Conservation (phyloP, 2,113 vertebrate species). For the Colistium nudipinnis region DNA sequence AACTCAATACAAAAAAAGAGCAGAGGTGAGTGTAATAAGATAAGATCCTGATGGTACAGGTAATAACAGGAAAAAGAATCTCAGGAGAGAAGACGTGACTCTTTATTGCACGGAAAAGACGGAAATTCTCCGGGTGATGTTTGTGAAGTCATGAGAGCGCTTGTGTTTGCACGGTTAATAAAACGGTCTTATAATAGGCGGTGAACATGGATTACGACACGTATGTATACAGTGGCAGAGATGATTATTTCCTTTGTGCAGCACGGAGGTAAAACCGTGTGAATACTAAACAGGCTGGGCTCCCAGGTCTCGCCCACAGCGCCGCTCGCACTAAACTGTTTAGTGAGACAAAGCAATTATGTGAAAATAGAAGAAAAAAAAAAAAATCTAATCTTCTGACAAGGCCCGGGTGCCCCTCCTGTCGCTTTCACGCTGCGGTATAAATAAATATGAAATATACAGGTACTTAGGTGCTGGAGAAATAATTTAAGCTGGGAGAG, state of each 20-base stretch:
- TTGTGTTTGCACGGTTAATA: constrained; percentile 45
- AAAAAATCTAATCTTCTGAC: constrained; percentile 13
- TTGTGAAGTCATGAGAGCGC: constrained; percentile 39
- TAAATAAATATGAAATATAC: constrained; percentile 19
- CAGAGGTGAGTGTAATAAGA: constrained; percentile 35
- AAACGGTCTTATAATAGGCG: constrained; percentile 34
- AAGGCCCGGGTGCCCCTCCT: constrained; percentile 6
- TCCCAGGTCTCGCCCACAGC: constrained; percentile 4
- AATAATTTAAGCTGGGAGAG: not conserved
- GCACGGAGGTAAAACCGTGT: constrained; percentile 9
- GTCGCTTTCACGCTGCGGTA: not conserved
- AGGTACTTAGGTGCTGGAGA: not conserved
- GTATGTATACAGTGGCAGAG: constrained; percentile 33
- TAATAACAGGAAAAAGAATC: constrained; percentile 39
- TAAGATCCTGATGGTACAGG: constrained; percentile 11
- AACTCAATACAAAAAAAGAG: constrained; percentile 45
- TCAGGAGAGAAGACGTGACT: constrained; percentile 35
- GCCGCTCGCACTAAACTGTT: constrained; percentile 20
- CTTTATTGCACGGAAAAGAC: constrained; percentile 32
- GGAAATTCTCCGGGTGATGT: constrained; percentile 39
- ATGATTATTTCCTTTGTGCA: constrained; percentile 35
- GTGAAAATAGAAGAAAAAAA: too few relatives aligned
- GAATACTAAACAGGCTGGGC: constrained; percentile 35
- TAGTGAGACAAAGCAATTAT: constrained; percentile 37
- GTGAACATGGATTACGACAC: constrained; percentile 38